Base-by-base conservation (phyloP, 2,113 vertebrate genomes). In the Columba janthina region DNA sequence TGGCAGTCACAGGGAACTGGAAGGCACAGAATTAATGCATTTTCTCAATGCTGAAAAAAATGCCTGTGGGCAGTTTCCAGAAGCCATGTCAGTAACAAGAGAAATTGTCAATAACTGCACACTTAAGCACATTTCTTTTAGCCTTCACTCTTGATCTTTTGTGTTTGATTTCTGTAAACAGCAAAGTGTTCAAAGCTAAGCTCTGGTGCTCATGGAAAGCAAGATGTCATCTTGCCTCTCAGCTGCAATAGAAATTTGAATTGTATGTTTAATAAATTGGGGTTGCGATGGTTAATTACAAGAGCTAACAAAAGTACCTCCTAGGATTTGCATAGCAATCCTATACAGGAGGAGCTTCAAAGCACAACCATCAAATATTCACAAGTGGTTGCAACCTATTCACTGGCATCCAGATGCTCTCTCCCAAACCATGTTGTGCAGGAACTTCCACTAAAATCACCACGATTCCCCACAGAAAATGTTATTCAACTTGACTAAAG, bases 211-310 rank as follows among this genome's bases (percentile, higher is more conserved):
- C 21, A 58, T 57, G 67, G 75, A 95, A 88, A 90, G 85, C 85
- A 90, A 92, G 60, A 77, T 71, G 44, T 86, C 90, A 71, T 60
- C 38, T 85, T 25, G 7, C 48, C n/a, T 88, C 82, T 95, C 72
- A 73, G 72, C 72, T 92, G 93, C 88, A 88, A 93, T 74, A 85
- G 86, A 53, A 84, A 94, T 94, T 71, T 91, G 85, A 88, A 84
- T 94, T 97, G 72, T 81, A 86, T 84, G 79, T 81, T 94, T 86
- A 93, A 93, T 90, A 92, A 93, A 92, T 93, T 91, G 85, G 61
- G 61, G 76, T 71, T 96, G 83, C 0, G 3, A 64, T 86, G 85
- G 90, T 93, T 96, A 95, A 88, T 88, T 92, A 76, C 57, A 80
- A 93, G 40, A 93, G 83, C 85, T 92, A 90, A 90, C 76, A 89